phyloP scores from a whole-genome alignment of 1,140 invertebrate genomes.

The Lordiphosa stackelbergi region DNA sequence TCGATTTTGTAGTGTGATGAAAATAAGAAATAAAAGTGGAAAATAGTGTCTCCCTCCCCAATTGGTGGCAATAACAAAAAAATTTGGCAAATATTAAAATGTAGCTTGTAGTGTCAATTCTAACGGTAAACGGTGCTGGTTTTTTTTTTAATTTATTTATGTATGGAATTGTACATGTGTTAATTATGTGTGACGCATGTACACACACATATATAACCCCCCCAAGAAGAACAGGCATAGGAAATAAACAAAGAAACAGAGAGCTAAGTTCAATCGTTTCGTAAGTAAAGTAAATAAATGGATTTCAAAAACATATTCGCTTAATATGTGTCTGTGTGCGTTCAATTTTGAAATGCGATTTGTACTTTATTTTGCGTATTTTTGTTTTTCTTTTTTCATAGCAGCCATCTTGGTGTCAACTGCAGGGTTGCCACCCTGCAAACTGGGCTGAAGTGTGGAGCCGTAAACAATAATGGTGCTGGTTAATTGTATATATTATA shows the following conservation, averaged over 20 bases:
- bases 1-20: slow-evolving; percentile 71
- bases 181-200: slow-evolving; percentile 23
- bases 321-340: slow-evolving; percentile 10
- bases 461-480: background rate
- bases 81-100: slow-evolving; percentile 3
- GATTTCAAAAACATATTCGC: slow-evolving; percentile 45
- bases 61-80: slow-evolving; percentile 59
- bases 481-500: background rate
- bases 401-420: slow-evolving; percentile 42
- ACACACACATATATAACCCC: slow-evolving; percentile 26
- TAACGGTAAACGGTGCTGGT: slow-evolving; percentile 47
- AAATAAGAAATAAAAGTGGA: slow-evolving; percentile 34
- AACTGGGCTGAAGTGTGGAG: background rate
- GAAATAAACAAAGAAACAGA: slow-evolving; percentile 24
- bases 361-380: slow-evolving; percentile 63
- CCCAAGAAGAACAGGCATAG: slow-evolving; percentile 1
- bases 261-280: slow-evolving; percentile 8
- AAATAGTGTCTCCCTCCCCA: slow-evolving; percentile 57
- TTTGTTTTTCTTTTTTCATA: slow-evolving; percentile 33
- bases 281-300: slow-evolving; percentile 69
- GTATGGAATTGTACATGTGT: slow-evolving; percentile 10
- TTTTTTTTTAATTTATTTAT: slow-evolving; percentile 24
- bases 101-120: slow-evolving; percentile 49
- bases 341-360: slow-evolving; percentile 54
- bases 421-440: slow-evolving; percentile 33